phyloP scores from a whole-genome alignment of 2,113 vertebrate species.

The Perca schrenkii region DNA sequence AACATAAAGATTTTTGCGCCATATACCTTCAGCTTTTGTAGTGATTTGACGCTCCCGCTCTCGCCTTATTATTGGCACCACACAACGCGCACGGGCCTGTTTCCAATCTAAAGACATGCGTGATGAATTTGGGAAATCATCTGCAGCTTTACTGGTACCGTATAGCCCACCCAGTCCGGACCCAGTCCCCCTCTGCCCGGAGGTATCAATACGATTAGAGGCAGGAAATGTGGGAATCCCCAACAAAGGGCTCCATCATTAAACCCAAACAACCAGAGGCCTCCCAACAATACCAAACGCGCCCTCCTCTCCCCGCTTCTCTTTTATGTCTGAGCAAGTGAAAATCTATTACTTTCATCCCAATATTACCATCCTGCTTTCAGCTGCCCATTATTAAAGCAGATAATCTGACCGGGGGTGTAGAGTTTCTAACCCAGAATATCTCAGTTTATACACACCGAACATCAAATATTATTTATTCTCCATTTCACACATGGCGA shows the following conservation, averaged over 20 bases:
- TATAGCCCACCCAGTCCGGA: constrained; percentile 82
- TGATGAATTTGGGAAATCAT: constrained; percentile 85
- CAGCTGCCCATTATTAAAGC: constrained; percentile 61
- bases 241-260: constrained; percentile 81
- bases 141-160: constrained; percentile 79
- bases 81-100: constrained; percentile 76
- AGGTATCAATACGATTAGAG: constrained; percentile 82
- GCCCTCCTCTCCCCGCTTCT: constrained; percentile 47
- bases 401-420: constrained; percentile 46
- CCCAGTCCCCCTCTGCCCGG: constrained; percentile 65
- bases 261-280: constrained; percentile 81
- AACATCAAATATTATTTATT: constrained; percentile 44
- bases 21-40: constrained; percentile 33
- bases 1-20: not conserved
- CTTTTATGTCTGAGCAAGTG: constrained; percentile 71
- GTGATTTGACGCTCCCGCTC: constrained; percentile 53
- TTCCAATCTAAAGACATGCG: constrained; percentile 85
- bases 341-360: constrained; percentile 77
- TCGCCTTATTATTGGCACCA: constrained; percentile 76
- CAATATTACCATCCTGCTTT: constrained; percentile 41
- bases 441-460: constrained; percentile 15
- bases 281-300: constrained; percentile 69
- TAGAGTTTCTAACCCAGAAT: constrained; percentile 28
- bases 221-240: constrained; percentile 86
- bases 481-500: constrained; percentile 37